Base-by-base conservation (phyloP, 1,140 invertebrate genomes). In the Adelges cooleyi region DNA sequence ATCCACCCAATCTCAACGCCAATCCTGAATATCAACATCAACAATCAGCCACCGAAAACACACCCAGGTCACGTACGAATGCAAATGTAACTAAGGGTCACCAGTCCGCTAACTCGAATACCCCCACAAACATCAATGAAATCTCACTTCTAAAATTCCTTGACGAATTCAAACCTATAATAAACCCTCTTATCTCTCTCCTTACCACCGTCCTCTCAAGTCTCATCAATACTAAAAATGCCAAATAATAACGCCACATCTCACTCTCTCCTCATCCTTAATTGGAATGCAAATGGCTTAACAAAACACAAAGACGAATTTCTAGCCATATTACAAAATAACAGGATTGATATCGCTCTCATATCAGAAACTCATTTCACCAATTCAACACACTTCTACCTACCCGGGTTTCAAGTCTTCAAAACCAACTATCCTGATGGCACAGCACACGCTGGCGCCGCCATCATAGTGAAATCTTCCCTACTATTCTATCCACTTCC, bases 361-460 rank as follows among this genome's bases (percentile, higher is more conserved):
- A 66, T 70, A 11, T 67, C 69, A 11, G 69, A 74, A 71, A 67
- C 69, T 2, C 70, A 73, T 40, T 71, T 71, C 48, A 72, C 70
- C 4, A 15, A 49, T 1, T 67, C 44, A 65, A 68, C 66, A 18
- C 46, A 51, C 22, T 53, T 73, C 33, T 66, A 66, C 15, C 69
- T 72, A 10, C 68, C 38, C 17, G 25, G 67, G 4, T 72, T 70
- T 49, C 50, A 11, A 2, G 44, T 46, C 2, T 71, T 70, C 42
- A n/a, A 54, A 51, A 70, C 72, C 15, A 44, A 68, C 13, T 70
- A 72, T 38, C 69, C 71, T 73, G 71, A 73, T 71, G 68, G 66
- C 11, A 73, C 13, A 15, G 68, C 70, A 8, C 71, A 73, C 33
- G 69, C 68, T 13, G 69, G 68, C 2, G 65, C 69, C 23, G 66